Conservation (phyloP, 2,113 vertebrate species). For the Cacatua alba region DNA sequence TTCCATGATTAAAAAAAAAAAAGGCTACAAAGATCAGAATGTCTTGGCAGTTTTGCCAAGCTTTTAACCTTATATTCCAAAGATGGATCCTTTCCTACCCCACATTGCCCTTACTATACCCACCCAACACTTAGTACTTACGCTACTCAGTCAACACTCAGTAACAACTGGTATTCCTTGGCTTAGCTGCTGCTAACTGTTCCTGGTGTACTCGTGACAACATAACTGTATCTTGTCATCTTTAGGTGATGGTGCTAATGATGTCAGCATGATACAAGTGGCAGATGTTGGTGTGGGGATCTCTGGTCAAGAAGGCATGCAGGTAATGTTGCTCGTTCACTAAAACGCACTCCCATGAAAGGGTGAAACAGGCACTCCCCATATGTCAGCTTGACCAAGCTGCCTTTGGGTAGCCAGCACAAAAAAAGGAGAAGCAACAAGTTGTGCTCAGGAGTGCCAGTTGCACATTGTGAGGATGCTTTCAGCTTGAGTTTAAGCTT, state of each 20-base stretch:
- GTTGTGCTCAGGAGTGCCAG: neutral
- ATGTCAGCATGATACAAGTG: slow-evolving; percentile 99
- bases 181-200: neutral
- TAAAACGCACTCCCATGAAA: neutral
- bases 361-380: neutral
- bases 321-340: slow-evolving; percentile 77
- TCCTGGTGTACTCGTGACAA: neutral
- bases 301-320: slow-evolving; percentile 98
- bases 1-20: neutral
- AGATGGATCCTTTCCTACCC: neutral
- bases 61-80: neutral
- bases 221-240: slow-evolving; percentile 25
- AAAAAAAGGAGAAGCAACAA: neutral
- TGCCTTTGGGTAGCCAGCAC: neutral
- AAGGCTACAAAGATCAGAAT: neutral
- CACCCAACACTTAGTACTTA: neutral
- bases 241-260: slow-evolving; percentile 95
- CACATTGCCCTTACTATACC: neutral
- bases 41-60: neutral
- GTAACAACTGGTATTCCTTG: neutral
- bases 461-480: neutral
- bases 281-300: slow-evolving; percentile 97
- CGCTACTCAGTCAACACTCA: neutral
- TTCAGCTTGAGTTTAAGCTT: neutral
- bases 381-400: neutral